phyloP scores from a whole-genome alignment of 2,888 invertebrate species.

The Mesochorus sp. region DNA sequence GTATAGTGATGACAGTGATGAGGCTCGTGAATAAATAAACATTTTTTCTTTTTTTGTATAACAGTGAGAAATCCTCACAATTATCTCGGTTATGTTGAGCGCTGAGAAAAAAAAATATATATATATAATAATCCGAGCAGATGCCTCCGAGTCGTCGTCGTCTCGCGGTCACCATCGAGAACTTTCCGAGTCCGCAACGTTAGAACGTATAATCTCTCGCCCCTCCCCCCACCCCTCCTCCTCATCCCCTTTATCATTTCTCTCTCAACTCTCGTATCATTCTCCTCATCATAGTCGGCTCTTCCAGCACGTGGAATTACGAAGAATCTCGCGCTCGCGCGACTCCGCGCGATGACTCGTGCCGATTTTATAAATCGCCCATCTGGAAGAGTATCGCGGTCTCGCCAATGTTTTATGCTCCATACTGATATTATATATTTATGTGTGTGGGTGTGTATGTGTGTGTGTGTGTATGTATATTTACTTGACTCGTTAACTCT shows the following conservation, averaged over 20 bases:
- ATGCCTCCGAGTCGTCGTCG: background rate
- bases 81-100: background rate
- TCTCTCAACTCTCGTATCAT: background rate
- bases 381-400: conserved; percentile 62
- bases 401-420: conserved; percentile 53
- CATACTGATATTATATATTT: background rate
- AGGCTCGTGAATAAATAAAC: background rate
- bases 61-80: background rate
- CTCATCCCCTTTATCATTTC: too few species aligned
- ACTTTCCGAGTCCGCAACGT: background rate
- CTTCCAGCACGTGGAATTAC: conserved; percentile 57
- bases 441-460: background rate
- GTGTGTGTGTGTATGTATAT: background rate
- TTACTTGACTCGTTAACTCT: conserved; percentile 49
- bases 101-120: background rate
- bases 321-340: conserved; percentile 62
- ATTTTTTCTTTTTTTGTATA: too few species aligned
- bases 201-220: background rate
- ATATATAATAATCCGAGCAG: conserved; percentile 4
- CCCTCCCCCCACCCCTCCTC: too few species aligned
- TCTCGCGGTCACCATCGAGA: background rate
- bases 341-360: conserved; percentile 68
- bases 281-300: conserved; percentile 54
- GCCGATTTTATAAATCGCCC: conserved; percentile 62
- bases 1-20: background rate